Conservation (phyloP, 2,888 invertebrate genomes). For the Microdon myrmicae region DNA sequence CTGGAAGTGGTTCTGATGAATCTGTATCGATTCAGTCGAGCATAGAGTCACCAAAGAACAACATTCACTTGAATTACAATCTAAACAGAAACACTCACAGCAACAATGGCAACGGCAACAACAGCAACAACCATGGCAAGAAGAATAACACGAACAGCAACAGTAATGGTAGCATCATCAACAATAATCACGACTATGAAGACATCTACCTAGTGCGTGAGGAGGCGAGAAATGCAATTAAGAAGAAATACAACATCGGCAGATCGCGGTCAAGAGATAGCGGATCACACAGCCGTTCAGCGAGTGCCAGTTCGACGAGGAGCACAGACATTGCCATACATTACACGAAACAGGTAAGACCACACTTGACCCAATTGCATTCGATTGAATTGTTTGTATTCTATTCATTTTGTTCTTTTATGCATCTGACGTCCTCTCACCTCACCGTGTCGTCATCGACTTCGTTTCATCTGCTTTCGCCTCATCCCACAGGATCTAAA, state of each 20-base stretch:
- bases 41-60: slow-evolving; percentile 63
- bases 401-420: no score
- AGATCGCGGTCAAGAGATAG: slow-evolving; percentile 75
- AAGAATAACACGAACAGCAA: slow-evolving; percentile 49
- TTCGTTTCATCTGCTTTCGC: slow-evolving; percentile 9
- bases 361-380: slow-evolving; percentile 34
- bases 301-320: slow-evolving; percentile 70
- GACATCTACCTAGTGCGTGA: slow-evolving; percentile 81
- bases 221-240: slow-evolving; percentile 65
- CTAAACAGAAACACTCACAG: slow-evolving; percentile 54
- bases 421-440: no score
- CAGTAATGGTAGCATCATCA: slow-evolving; percentile 48
- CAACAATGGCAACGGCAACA: slow-evolving; percentile 52
- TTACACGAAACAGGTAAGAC: slow-evolving; percentile 65
- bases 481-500: slow-evolving; percentile 59
- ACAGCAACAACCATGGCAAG: slow-evolving; percentile 26
- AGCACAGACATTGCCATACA: slow-evolving; percentile 67
- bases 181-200: slow-evolving; percentile 76
- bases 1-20: slow-evolving; percentile 72
- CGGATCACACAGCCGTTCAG: slow-evolving; percentile 81
- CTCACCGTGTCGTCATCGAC: neutral
- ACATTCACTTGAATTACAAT: slow-evolving; percentile 57
- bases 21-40: slow-evolving; percentile 71
- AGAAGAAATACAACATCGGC: slow-evolving; percentile 61
- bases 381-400: slow-evolving; percentile 10